Percentiles rank a stretch among this genome's conserved stretches.
Conservation (phyloP, 2,113 vertebrate genomes). For the Lasiurus cinereus region DNA sequence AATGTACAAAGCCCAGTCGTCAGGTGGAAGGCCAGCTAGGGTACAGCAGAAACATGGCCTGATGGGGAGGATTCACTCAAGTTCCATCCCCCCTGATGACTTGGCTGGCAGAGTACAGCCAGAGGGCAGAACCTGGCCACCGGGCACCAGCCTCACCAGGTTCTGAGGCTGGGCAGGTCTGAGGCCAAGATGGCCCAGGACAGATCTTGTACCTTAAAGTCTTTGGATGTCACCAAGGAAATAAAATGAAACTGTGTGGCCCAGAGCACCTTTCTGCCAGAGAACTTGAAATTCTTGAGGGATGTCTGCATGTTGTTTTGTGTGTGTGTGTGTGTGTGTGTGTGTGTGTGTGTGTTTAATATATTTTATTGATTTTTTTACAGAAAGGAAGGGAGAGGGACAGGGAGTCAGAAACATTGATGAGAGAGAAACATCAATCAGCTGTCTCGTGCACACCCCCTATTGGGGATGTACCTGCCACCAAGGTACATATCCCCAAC, state of each 20-base stretch:
- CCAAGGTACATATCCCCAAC: no score
- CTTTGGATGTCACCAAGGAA: not conserved
- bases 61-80: not conserved
- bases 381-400: no score
- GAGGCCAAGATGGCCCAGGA: not conserved
- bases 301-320: slow-evolving; percentile 13
- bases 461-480: no score
- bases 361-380: no score
- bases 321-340: not conserved
- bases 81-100: not conserved
- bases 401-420: no score
- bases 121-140: not conserved
- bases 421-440: no score
- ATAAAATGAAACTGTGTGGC: not conserved
- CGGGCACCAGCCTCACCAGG: not conserved
- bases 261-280: not conserved
- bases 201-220: not conserved
- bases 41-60: not conserved
- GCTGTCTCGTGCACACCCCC: no score
- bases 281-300: slow-evolving; percentile 9
- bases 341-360: not conserved
- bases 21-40: not conserved
- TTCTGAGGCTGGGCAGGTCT: not conserved
- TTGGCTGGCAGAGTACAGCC: not conserved
- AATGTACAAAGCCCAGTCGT: not conserved